Base-by-base conservation (phyloP, 2,888 invertebrate species). In the Cephus sareptanus region DNA sequence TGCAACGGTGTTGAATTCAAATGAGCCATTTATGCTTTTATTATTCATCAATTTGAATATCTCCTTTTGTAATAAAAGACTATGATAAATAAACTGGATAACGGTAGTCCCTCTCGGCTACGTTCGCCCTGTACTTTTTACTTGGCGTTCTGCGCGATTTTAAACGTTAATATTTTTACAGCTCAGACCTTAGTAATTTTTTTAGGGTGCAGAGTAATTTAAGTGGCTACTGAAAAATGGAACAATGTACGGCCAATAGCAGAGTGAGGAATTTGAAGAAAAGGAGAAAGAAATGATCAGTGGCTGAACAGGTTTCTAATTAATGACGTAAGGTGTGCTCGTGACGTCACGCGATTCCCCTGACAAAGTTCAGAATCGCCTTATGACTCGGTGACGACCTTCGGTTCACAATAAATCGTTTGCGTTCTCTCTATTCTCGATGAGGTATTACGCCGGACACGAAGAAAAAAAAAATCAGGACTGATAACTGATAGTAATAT, bases 361-460 rank as follows among this genome's bases (percentile, higher is more conserved):
- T 83, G 79, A 83, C 85, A 84, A 84, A 85, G 83, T 86, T 84
- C 84, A 85, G 82, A 77, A 80, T 81, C 81, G 79, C 79, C 71
- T 80, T 83, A 83, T 84, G 83, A 85, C 81, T 84, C 80, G 33
- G 73, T 68, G 69, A 73, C 74, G 83, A 79, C 85, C 84, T 84
- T 84, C 83, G 82, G 82, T 81, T 33, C 30, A 4, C 15, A 71
- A 30, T 15, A 33, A 9, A 11, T 33, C 31, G 0, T 71, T 31
- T 34, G 33, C 71, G 30, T 71, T 71, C 71, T 56, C 56, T 56
- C 15, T 15, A 23, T 23, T 56, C 56, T 56, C 15, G 6, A 6
- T 56, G 23, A 23, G 56, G 23, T 15, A 9, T 56, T 2, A 23
- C 2, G 23, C 2, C 23, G 9, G 23, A 15, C 6, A 56, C 2